Evolutionary conservation across 1,140 invertebrate species (phyloP).

Genomic region (Protaetia brevitarsis): DNA sequence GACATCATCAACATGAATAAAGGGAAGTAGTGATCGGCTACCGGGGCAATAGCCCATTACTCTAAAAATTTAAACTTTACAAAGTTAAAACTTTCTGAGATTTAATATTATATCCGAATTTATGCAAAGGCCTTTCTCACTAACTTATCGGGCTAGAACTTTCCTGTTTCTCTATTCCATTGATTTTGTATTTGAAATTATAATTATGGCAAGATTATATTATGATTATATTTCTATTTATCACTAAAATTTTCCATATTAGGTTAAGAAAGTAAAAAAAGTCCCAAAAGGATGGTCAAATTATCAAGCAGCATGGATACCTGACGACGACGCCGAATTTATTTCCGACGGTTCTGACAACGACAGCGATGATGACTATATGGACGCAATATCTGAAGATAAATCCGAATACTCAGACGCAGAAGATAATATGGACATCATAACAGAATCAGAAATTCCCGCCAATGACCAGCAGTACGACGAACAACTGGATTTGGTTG

Average conservation of each 20-base stretch:
- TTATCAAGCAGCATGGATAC: slow-evolving; percentile 96
- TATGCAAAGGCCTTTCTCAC: too few species aligned
- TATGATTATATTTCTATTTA: too few species aligned
- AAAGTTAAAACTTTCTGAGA: too few species aligned
- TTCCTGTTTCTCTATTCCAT: too few species aligned
- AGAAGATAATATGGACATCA: slow-evolving; percentile 63
- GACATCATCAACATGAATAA: too few species aligned
- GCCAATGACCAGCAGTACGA: slow-evolving; percentile 48
- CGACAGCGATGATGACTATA: slow-evolving; percentile 50
- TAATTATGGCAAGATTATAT: too few species aligned
- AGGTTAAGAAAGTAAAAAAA: slow-evolving; percentile 68
- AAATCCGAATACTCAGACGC: slow-evolving; percentile 53
- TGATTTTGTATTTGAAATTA: too few species aligned
- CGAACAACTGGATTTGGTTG: slow-evolving; percentile 65
- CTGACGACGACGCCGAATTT: slow-evolving; percentile 53
- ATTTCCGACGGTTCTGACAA: slow-evolving; percentile 48
- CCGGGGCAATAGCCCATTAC: too few species aligned
- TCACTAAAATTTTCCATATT: not conserved
- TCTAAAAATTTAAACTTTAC: too few species aligned
- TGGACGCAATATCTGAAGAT: slow-evolving; percentile 59
- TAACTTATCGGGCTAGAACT: too few species aligned
- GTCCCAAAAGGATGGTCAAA: slow-evolving; percentile 93
- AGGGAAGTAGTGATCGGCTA: too few species aligned
- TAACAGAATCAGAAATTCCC: slow-evolving; percentile 63
- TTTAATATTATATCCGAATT: too few species aligned